Evolutionary conservation across 2,797 vertebrate species (phyloP).

Genomic region (Eremophila alpestris): DNA sequence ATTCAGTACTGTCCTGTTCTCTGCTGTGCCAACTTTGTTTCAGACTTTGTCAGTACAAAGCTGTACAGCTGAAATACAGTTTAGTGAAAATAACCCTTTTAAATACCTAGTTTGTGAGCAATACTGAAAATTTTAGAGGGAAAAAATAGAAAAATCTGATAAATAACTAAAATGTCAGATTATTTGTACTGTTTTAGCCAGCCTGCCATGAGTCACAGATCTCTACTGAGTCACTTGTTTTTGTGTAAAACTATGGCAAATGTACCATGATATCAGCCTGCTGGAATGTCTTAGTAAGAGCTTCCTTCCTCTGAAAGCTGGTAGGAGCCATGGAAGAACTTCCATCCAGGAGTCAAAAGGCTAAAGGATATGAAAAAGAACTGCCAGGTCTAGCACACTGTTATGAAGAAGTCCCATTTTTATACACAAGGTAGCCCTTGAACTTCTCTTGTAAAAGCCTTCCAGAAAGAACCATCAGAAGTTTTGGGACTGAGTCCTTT

Average conservation of each 20-base stretch:
- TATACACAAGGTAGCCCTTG: not conserved
- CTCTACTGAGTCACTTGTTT: conserved; percentile 27
- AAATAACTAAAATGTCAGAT: not conserved
- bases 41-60: not conserved
- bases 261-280: conserved; percentile 24
- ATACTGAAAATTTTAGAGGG: not conserved
- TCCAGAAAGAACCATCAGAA: not conserved
- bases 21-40: not conserved
- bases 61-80: not conserved
- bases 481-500: not conserved
- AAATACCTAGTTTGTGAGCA: not conserved
- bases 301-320: conserved; percentile 39
- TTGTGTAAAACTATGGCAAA: conserved; percentile 24
- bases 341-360: not conserved
- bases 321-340: not conserved
- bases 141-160: not conserved
- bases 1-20: not conserved
- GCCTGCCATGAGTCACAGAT: conserved; percentile 22
- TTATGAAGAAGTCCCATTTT: not conserved
- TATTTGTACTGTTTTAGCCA: conserved; percentile 22
- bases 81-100: not conserved
- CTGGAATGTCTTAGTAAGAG: conserved; percentile 58
- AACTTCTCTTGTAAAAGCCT: not conserved
- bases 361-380: not conserved
- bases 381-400: not conserved